Conservation (phyloP, 1,140 invertebrate genomes). For the Heliconius melpomene region DNA sequence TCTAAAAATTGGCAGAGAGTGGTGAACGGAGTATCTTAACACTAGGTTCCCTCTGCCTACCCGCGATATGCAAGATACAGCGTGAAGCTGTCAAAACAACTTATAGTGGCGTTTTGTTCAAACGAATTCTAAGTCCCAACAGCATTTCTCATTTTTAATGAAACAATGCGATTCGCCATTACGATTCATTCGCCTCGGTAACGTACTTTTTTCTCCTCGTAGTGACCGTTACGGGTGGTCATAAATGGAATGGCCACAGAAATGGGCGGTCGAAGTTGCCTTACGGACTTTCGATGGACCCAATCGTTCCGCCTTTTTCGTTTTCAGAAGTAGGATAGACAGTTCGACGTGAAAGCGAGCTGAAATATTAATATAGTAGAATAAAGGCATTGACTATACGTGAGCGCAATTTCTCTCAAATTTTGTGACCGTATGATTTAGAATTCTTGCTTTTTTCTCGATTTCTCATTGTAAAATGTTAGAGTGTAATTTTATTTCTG, state of each 20-base stretch:
- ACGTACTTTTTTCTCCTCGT: slow-evolving; percentile 53
- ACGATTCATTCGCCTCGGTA: slow-evolving; percentile 55
- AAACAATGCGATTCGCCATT: slow-evolving; percentile 54
- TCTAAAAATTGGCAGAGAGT: no score
- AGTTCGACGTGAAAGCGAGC: slow-evolving; percentile 43
- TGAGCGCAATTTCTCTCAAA: slow-evolving; percentile 40
- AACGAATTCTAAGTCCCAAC: slow-evolving; percentile 45
- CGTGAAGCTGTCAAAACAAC: no score
- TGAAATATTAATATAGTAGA: slow-evolving; percentile 60
- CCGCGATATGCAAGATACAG: no score
- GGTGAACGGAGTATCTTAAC: no score
- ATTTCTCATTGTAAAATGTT: neutral
- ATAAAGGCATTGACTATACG: slow-evolving; percentile 45
- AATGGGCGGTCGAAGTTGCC: slow-evolving; percentile 56
- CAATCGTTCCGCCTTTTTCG: slow-evolving; percentile 49
- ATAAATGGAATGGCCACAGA: slow-evolving; percentile 60
- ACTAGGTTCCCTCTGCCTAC: no score
- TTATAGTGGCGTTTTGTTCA: neutral
- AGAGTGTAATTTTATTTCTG: neutral
- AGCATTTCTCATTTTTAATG: slow-evolving; percentile 49
- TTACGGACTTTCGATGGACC: slow-evolving; percentile 57
- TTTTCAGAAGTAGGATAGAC: slow-evolving; percentile 52
- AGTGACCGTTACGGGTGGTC: slow-evolving; percentile 55
- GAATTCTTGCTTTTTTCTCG: neutral
- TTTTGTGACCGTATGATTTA: slow-evolving; percentile 18